A percentile compares a stretch with the other conserved stretches of the same genome.
phyloP scores from a whole-genome alignment of 2,888 invertebrate species.

The Callosobruchus maculatus region DNA sequence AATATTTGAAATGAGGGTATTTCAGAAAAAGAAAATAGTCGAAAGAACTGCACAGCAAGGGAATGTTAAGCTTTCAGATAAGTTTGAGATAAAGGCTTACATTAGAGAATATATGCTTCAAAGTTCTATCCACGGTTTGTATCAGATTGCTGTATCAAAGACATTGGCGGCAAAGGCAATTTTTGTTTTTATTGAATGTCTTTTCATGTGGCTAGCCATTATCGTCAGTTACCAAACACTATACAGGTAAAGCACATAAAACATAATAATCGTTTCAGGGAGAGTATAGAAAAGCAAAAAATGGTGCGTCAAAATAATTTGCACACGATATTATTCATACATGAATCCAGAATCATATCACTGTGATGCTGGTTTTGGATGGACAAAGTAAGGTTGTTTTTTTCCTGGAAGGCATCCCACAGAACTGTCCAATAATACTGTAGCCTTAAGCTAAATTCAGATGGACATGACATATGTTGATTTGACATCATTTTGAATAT shows the following conservation, averaged over 20 bases:
- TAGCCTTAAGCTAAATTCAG: too few relatives aligned
- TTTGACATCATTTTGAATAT: too few relatives aligned
- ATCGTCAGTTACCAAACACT: constrained; percentile 56
- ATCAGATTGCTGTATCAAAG: constrained; percentile 20
- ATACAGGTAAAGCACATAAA: constrained; percentile 51
- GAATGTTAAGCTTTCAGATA: background rate
- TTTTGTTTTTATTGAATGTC: constrained; percentile 24
- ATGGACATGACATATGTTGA: too few relatives aligned
- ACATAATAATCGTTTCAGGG: constrained; percentile 48
- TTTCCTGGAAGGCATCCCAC: too few relatives aligned
- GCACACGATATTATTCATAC: too few relatives aligned
- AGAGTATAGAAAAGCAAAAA: too few relatives aligned
- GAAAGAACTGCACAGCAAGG: too few relatives aligned
- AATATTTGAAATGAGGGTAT: background rate
- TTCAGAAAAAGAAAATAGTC: background rate
- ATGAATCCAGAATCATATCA: too few relatives aligned
- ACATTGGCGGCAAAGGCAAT: background rate
- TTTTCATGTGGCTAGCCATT: constrained; percentile 28
- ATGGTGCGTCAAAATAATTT: too few relatives aligned
- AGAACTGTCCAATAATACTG: too few relatives aligned
- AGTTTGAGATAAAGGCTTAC: background rate
- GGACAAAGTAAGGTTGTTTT: too few relatives aligned
- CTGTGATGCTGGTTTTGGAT: too few relatives aligned
- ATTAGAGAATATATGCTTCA: background rate
- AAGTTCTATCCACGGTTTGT: constrained; percentile 37